phyloP scores from a whole-genome alignment of 2,113 vertebrate species.

The Natator depressus region DNA sequence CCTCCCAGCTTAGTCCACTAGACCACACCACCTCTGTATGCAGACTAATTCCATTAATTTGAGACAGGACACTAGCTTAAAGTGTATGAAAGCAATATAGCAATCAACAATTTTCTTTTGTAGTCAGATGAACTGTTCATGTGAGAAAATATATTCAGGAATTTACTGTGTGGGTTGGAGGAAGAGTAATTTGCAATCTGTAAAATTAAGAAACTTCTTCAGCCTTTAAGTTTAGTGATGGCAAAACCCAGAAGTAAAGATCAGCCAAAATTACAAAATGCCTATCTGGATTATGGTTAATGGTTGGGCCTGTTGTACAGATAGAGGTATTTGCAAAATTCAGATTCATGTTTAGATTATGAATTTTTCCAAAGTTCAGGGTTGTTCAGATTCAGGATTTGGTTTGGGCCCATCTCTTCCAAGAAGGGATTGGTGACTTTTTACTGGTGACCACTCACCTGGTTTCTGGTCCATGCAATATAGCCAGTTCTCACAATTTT shows the following conservation, averaged over 20 bases:
- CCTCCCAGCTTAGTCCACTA: background rate
- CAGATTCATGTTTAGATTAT: background rate
- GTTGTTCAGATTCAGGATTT: background rate
- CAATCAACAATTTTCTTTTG: background rate
- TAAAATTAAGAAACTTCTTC: background rate
- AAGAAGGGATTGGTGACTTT: background rate
- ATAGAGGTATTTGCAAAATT: background rate
- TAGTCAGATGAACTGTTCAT: background rate
- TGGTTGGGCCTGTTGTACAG: background rate
- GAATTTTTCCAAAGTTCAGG: background rate
- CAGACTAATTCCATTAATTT: background rate
- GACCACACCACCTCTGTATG: rapidly evolving
- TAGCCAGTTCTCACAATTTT: background rate
- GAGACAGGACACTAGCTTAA: background rate
- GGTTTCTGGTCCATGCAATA: background rate
- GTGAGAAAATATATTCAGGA: rapidly evolving
- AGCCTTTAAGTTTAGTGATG: background rate
- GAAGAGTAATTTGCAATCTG: background rate
- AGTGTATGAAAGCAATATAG: background rate
- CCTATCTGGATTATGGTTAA: background rate
- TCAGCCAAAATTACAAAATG: background rate
- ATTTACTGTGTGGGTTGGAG: rapidly evolving
- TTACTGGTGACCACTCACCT: background rate
- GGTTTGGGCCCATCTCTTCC: background rate
- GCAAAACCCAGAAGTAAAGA: background rate